Evolutionary conservation across 64 coral and sea anemone species (phyloP).

Genomic region (Porites lutea): DNA sequence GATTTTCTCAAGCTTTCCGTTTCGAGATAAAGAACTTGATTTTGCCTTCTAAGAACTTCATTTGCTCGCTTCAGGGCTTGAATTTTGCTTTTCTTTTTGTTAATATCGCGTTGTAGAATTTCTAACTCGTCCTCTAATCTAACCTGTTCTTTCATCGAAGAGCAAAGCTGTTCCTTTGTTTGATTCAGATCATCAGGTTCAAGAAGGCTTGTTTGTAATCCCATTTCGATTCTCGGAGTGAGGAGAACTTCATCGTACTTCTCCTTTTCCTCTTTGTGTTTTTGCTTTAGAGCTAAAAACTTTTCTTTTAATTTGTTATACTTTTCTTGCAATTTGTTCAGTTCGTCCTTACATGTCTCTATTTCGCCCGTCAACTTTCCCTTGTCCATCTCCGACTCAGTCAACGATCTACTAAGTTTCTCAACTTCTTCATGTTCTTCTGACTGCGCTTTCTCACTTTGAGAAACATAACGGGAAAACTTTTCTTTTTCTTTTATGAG

Average conservation of each 20-base stretch:
- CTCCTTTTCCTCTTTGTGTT: conserved; percentile 82
- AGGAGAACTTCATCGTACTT: conserved; percentile 74
- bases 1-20: conserved; percentile 79
- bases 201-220: conserved; percentile 76
- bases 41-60: conserved; percentile 86
- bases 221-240: conserved; percentile 82
- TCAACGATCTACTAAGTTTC: conserved; percentile 86
- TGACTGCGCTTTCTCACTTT: conserved; percentile 38
- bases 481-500: conserved; percentile 40
- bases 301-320: conserved; percentile 79
- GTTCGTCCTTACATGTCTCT: conserved; percentile 64
- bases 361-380: conserved; percentile 78
- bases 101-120: conserved; percentile 53
- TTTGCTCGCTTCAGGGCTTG: conserved; percentile 84
- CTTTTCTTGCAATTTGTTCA: conserved; percentile 80
- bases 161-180: conserved; percentile 60
- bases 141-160: conserved; percentile 67
- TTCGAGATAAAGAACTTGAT: conserved; percentile 92
- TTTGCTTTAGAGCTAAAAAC: conserved; percentile 72
- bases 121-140: conserved; percentile 73
- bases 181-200: conserved; percentile 74
- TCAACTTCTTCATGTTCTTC: conserved; percentile 75
- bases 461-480: background rate
- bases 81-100: conserved; percentile 74
- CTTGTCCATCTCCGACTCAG: conserved; percentile 84